Evolutionary conservation across 2,888 invertebrate genomes (phyloP), one percentile per base, ranked within the genome.

Genomic region (Lithodes maja): DNA sequence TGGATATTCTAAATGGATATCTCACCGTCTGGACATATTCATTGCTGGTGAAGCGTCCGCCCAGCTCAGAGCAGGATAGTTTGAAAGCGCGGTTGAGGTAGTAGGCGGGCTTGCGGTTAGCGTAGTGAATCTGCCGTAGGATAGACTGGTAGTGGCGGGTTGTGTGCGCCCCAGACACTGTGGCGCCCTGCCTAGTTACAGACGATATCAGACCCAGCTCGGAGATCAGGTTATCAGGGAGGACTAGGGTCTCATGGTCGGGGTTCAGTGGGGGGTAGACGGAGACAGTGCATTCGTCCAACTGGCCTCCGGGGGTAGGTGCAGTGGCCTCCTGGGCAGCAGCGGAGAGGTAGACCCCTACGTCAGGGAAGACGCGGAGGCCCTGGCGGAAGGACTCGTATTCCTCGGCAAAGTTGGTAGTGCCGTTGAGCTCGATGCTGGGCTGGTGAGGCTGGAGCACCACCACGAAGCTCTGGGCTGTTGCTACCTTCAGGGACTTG

Each of bases 181-280:
- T 96, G 91, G 97, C 97, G 0, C 98, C 98, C 94, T 99, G 98
- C 91, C 98, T 96, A 75, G 98, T 98, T 92, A 98, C 97, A 89
- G 98, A 96, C 55, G 98, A 97, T 92, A 96, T 95, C 93, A 97
- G 96, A 93, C 96, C 96, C 93, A 96, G 95, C 92, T 96, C 95
- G 92, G 95, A 95, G 92, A 98, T 95, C 94, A 96, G 95, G 89
- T 95, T 95, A 91, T 96, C 96, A 0, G 97, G 97, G 90, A 98
- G 95, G 53, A 96, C 95, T 92, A 98, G 95, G 92, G 97, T 97
- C 94, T 99, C 99, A 94, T 98, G 98, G 94, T 99, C 98, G 5
- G 98, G 98, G 95, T 99, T 98, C 92, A 99, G 94, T 5, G 98
- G 97, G 61, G 99, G 99, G 94, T 98, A 98, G 90, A 99, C 98